Conservation (phyloP, 1,140 invertebrate genomes). For the Uloborus diversus region DNA sequence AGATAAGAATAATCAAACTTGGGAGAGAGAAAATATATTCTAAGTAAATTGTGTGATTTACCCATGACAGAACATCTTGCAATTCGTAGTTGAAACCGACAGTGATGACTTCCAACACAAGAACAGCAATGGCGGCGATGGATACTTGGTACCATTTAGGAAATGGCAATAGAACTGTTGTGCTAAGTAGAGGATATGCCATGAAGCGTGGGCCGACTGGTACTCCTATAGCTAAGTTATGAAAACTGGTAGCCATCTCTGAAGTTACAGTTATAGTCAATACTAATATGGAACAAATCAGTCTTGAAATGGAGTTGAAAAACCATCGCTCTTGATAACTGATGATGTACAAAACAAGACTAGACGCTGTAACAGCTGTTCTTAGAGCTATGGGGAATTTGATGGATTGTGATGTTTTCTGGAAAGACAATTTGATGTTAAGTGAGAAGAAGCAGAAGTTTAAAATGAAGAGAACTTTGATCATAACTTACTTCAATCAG, state of each 20-base stretch:
- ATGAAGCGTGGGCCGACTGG: background rate
- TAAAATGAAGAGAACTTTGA: too few species aligned
- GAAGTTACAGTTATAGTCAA: background rate
- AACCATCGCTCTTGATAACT: slow-evolving; percentile 44
- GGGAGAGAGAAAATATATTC: too few species aligned
- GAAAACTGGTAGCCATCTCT: slow-evolving; percentile 14
- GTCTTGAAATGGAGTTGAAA: slow-evolving; percentile 10
- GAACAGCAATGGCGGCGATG: background rate
- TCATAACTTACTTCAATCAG: too few species aligned
- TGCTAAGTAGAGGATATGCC: slow-evolving; percentile 20
- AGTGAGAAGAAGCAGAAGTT: too few species aligned
- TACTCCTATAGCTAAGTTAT: background rate
- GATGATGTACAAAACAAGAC: slow-evolving; percentile 39
- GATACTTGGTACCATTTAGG: slow-evolving; percentile 44
- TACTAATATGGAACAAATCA: slow-evolving; percentile 8
- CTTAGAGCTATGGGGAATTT: background rate
- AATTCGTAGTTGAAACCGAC: background rate
- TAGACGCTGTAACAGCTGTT: background rate
- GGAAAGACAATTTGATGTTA: too few species aligned
- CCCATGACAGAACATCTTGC: too few species aligned
- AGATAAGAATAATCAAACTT: too few species aligned
- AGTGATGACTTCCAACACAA: slow-evolving; percentile 1
- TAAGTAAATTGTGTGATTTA: too few species aligned
- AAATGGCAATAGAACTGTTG: slow-evolving; percentile 23
- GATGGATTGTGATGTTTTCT: too few species aligned